Evolutionary conservation across 2,888 invertebrate genomes (phyloP).

Genomic region (Scelioninae gen. 1): DNA sequence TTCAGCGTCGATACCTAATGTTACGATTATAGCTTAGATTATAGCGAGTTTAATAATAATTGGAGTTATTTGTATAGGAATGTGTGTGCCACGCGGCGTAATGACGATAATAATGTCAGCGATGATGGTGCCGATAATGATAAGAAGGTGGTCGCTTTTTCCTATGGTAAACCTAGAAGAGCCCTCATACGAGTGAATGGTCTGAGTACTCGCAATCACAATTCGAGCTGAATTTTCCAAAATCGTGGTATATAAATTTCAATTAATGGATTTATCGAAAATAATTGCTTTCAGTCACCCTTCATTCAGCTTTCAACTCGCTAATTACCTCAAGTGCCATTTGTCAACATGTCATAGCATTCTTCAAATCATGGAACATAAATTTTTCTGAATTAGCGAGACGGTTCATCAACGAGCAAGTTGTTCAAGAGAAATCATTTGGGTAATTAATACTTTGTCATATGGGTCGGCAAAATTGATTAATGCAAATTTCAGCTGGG

Average conservation of each 20-base stretch:
- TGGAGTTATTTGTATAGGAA: constrained; percentile 39
- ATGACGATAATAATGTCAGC: constrained; percentile 53
- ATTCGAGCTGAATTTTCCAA: constrained; percentile 1
- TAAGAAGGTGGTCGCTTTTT: constrained; percentile 36
- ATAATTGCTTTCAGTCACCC: constrained; percentile 11
- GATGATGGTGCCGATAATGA: constrained; percentile 62
- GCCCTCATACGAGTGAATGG: background rate
- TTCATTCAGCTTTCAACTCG: background rate
- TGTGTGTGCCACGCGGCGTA: constrained; percentile 36
- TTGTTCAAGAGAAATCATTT: constrained; percentile 46
- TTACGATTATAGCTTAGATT: constrained; percentile 61
- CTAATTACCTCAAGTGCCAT: constrained; percentile 44
- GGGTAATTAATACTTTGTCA: constrained; percentile 58
- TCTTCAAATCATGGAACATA: constrained; percentile 36
- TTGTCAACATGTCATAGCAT: constrained; percentile 49
- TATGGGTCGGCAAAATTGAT: constrained; percentile 42
- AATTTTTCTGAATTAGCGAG: constrained; percentile 50
- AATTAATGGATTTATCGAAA: constrained; percentile 15
- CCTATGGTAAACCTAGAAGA: background rate
- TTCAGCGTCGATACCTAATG: constrained; percentile 39
- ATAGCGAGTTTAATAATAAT: constrained; percentile 52
- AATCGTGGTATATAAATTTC: constrained; percentile 32
- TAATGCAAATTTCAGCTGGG: constrained; percentile 36
- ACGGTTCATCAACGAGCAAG: constrained; percentile 29
- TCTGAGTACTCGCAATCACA: background rate